Percentiles rank a stretch among this genome's conserved stretches.
phyloP scores from a whole-genome alignment of 2,888 invertebrate species.

The Hipparchia semele region DNA sequence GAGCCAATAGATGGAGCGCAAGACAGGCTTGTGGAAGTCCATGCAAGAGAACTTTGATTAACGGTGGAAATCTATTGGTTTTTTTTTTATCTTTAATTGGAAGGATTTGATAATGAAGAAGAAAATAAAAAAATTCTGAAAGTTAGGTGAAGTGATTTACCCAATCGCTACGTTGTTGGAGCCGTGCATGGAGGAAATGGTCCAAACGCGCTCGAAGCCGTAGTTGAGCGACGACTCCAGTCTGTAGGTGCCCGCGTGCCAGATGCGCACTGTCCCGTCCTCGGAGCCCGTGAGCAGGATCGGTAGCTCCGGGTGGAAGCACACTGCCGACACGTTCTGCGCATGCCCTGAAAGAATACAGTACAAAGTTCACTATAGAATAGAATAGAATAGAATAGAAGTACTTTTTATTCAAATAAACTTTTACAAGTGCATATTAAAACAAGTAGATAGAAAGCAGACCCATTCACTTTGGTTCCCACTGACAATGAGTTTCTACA shows the following conservation, averaged over 20 bases:
- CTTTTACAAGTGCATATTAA: too few species aligned
- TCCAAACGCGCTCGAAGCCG: slow-evolving; percentile 99
- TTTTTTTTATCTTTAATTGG: too few species aligned
- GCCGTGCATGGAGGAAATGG: slow-evolving; percentile 95
- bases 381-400: too few species aligned
- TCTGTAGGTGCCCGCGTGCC: slow-evolving; percentile 99
- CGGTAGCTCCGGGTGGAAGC: slow-evolving; percentile 99
- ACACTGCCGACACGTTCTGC: slow-evolving; percentile 97
- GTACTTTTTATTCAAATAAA: too few species aligned
- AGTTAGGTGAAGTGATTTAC: not conserved
- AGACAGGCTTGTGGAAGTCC: too few species aligned
- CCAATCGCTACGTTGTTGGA: slow-evolving; percentile 97
- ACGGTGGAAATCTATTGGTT: too few species aligned
- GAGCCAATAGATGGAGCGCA: too few species aligned
- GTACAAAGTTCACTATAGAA: not conserved
- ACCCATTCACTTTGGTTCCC: too few species aligned
- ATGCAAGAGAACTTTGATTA: too few species aligned
- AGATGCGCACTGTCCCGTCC: slow-evolving; percentile 98
- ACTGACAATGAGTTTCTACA: too few species aligned
- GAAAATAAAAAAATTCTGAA: not conserved
- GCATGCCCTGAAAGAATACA: slow-evolving; percentile 88
- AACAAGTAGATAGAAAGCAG: too few species aligned
- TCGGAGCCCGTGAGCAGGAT: slow-evolving; percentile 98
- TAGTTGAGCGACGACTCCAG: slow-evolving; percentile 98
- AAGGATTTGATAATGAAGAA: too few species aligned